Evolutionary conservation across 2,888 invertebrate genomes (phyloP).

Genomic region (Chouioia cunea): DNA sequence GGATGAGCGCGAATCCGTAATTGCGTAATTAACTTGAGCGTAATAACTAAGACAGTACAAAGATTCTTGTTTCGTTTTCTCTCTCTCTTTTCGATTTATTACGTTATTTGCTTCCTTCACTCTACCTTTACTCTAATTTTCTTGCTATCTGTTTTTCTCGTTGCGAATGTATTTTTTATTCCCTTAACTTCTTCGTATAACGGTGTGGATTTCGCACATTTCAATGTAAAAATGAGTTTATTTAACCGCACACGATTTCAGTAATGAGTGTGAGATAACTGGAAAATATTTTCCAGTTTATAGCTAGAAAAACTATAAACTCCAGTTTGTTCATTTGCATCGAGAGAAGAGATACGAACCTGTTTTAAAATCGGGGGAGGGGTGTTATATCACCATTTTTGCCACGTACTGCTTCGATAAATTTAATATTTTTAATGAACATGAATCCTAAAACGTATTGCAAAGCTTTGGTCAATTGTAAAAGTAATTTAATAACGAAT

Average conservation of each 20-base stretch:
- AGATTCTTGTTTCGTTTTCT: not conserved
- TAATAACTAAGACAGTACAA: slow-evolving; percentile 39
- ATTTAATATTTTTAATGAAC: no score
- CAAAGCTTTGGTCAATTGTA: no score
- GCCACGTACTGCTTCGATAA: no score
- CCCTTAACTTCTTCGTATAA: slow-evolving; percentile 19
- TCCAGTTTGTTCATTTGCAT: slow-evolving; percentile 23
- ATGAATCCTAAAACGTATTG: no score
- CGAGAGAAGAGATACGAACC: not conserved
- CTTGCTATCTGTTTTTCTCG: not conserved
- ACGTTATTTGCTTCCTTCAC: slow-evolving; percentile 24
- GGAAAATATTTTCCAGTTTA: slow-evolving; percentile 30
- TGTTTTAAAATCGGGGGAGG: no score
- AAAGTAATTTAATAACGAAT: no score
- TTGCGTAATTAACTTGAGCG: slow-evolving; percentile 44
- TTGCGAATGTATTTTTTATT: not conserved
- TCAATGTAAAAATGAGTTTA: slow-evolving; percentile 34
- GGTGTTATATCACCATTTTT: no score
- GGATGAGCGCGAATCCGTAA: slow-evolving; percentile 30
- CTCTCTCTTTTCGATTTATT: slow-evolving; percentile 23
- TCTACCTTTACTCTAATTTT: slow-evolving; percentile 24
- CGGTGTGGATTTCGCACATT: slow-evolving; percentile 25
- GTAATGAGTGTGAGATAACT: no score
- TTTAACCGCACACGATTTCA: slow-evolving; percentile 1
- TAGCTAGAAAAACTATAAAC: slow-evolving; percentile 20